These are phyloP conservation scores for Dioctria rufipes DNA, from an alignment of 2,888 invertebrate genomes.

Conservation along the genomic window DNA sequence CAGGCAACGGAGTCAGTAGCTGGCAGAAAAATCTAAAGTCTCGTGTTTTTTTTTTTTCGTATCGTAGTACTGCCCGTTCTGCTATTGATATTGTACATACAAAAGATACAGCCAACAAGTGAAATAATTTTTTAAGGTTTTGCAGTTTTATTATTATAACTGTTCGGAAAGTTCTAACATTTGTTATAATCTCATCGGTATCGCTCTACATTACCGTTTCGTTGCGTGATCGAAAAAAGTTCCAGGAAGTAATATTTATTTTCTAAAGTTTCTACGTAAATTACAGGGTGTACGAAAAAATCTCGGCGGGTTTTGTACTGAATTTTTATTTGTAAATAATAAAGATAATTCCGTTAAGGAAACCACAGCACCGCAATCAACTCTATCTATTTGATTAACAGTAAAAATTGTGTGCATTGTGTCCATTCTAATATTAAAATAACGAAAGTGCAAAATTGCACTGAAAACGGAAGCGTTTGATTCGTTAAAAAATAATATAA, in stretches of 20 bases:
- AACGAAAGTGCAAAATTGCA: conserved; percentile 30
- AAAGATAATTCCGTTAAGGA: conserved; percentile 26
- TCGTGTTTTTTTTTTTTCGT: neutral
- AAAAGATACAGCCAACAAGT: neutral
- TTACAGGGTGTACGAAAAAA: neutral
- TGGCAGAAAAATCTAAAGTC: neutral
- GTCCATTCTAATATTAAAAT: neutral
- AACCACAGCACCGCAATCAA: neutral
- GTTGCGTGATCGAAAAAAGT: neutral
- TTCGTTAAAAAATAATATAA: no score
- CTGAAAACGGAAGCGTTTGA: conserved; percentile 10
- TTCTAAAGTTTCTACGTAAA: neutral
- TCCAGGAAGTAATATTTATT: neutral
- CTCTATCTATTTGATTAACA: conserved; percentile 17
- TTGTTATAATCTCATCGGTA: no score
- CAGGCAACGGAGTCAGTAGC: neutral
- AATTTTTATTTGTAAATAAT: conserved; percentile 10
- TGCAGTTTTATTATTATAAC: neutral
- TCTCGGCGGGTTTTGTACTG: neutral
- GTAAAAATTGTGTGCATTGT: conserved; percentile 42
- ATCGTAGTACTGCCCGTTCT: neutral
- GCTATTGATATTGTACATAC: no score
- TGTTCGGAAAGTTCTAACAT: neutral
- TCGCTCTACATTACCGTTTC: neutral
- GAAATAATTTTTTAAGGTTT: neutral